Evolutionary conservation across 2,888 invertebrate species (phyloP).

Genomic region (Stenurella melanura): DNA sequence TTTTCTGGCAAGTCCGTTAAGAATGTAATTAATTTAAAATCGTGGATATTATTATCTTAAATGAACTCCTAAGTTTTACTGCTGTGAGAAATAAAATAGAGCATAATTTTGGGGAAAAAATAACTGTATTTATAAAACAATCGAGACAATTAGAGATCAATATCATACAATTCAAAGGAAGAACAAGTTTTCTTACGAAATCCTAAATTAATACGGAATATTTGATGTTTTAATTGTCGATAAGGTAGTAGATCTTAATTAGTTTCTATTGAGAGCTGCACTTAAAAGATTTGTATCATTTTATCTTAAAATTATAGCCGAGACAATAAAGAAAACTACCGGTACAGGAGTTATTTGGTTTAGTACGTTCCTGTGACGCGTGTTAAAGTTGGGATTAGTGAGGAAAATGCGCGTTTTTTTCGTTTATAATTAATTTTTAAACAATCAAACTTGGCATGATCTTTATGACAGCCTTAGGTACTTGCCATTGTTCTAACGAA

Average conservation of each 20-base stretch:
- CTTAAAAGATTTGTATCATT: neutral
- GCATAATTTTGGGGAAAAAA: neutral
- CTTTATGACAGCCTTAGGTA: too few relatives aligned
- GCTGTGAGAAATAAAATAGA: too few relatives aligned
- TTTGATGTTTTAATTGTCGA: conserved; percentile 7
- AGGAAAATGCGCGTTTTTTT: too few relatives aligned
- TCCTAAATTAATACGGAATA: neutral
- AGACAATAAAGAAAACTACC: neutral
- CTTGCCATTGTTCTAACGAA: too few relatives aligned
- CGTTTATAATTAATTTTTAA: too few relatives aligned
- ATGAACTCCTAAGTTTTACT: too few relatives aligned
- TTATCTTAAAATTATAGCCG: neutral
- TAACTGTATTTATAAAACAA: neutral
- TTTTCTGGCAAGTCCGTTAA: too few relatives aligned
- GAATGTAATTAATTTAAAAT: too few relatives aligned
- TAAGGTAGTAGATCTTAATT: neutral
- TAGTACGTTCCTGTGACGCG: neutral
- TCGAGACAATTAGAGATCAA: neutral
- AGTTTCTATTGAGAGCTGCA: neutral
- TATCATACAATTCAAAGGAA: neutral
- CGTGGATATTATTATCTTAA: too few relatives aligned
- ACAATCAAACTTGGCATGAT: too few relatives aligned
- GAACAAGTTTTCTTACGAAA: neutral
- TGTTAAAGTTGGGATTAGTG: too few relatives aligned
- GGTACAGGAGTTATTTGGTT: neutral